These are phyloP conservation scores for Gasterosteus aculeatus DNA, from an alignment of 2,113 vertebrate species.

Conservation along the genomic window DNA sequence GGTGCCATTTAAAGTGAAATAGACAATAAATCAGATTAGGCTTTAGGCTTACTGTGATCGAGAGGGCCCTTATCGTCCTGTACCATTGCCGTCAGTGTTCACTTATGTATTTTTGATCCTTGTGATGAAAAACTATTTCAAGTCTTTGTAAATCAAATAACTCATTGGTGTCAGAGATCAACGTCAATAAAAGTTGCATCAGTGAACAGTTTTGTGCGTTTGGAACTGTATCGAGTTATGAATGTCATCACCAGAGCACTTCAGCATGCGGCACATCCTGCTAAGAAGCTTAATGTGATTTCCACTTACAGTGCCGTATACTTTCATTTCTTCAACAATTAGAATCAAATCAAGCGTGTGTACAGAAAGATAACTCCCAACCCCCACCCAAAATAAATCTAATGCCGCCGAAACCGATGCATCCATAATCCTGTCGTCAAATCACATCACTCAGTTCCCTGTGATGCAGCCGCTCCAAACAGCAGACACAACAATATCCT, in stretches of 20 bases:
- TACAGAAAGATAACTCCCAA: background rate
- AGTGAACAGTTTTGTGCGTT: slow-evolving; percentile 5
- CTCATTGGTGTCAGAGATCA: slow-evolving; percentile 14
- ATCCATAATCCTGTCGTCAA: slow-evolving; percentile 17
- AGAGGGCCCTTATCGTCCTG: background rate
- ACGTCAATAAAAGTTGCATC: background rate
- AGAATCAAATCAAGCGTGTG: slow-evolving; percentile 16
- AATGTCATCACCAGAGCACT: slow-evolving; percentile 7
- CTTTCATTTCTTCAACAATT: slow-evolving; percentile 21
- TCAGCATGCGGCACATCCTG: background rate
- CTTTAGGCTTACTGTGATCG: background rate
- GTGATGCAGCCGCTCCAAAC: slow-evolving; percentile 38
- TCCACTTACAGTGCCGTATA: background rate
- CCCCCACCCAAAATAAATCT: background rate
- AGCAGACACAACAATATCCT: slow-evolving; percentile 25
- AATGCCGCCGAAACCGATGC: slow-evolving; percentile 12
- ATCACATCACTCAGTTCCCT: slow-evolving; percentile 19
- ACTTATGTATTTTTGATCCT: background rate
- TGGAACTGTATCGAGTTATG: background rate
- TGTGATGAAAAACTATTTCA: background rate
- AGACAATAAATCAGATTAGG: background rate
- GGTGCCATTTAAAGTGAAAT: background rate
- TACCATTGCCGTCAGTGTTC: background rate
- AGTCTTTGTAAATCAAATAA: slow-evolving; percentile 6
- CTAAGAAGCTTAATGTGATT: slow-evolving; percentile 35